Evolutionary conservation across 2,113 vertebrate genomes (phyloP), one percentile per base, ranked within the genome.

Genomic region (Campylorhamphus procurvoides): DNA sequence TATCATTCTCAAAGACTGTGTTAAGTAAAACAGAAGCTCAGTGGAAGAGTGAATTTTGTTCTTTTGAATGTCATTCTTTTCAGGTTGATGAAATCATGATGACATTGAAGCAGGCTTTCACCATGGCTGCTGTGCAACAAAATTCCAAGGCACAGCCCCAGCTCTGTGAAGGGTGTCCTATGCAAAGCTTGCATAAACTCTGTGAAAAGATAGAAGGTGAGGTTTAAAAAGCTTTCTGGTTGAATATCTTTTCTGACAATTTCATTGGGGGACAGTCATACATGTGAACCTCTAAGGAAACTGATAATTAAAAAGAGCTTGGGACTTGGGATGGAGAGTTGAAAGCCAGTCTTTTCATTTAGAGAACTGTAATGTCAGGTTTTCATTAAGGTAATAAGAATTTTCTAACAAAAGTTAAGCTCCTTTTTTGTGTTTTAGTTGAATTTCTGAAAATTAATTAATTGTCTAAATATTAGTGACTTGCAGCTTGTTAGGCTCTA

Each of bases 31-130:
- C 10, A 68, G 55, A 59, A 63, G 20, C 20, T 75, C n/a, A 16
- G 44, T n/a, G 31, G 33, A 84, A 42, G 39, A 91, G 11, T 90
- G 23, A 76, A 55, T 89, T 89, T 12, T 85, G 7, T 73, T 82
- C 10, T 72, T 77, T 12, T 69, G 39, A 33, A 46, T 53, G 71
- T 31, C 47, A 0, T 79, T 83, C 18, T 77, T 46, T 33, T 50
- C 92, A 99, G 99, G 99, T 99, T 64, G 99, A 99, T 87, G 99
- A 99, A 96, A 99, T 99, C 93, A 99, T 99, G 99, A 97, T 99
- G 98, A 99, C 99, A 23, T 92, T 99, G 97, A 99, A 99, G 93
- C 99, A 99, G 98, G 99, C 99, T 3, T 99, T 99, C 96, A 99
- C 98, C 0, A 98, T 99, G 90, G 99, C 99, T 16, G 99, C 99